Base-by-base conservation (phyloP, 2,888 invertebrate genomes). In the Escarpia spicata region DNA sequence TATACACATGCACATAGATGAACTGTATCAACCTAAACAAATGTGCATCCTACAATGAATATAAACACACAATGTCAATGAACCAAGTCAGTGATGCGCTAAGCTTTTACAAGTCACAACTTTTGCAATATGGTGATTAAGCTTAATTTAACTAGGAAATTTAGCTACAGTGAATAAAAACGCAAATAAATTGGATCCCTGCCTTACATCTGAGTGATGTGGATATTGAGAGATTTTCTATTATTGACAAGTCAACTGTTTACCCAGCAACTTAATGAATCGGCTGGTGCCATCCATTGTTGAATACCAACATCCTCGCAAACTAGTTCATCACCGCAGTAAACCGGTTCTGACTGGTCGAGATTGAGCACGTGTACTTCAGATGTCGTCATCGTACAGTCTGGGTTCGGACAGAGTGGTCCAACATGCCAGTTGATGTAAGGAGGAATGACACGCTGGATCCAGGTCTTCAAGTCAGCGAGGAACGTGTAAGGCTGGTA, bases 361-460 rank as follows among this genome's bases (percentile, higher is more conserved):
- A 75, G 75, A 75, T 75, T 75, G 75, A 75, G 75, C 75, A 75
- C 75, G 26, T 75, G 75, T n/a, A 75, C 75, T 75, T 26, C 75
- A 2, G 75, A 75, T 75, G 60, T 10, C 4, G 60, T 60, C 60
- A 2, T 19, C 4, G 75, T 75, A n/a, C 75, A 75, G 75, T 75
- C 75, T 75, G 75, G n/a, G 75, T 75, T 75, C 6, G 75, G 26
- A n/a, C 75, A 75, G n/a, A 75, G 75, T 26, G 75, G 75, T 75
- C 75, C 75, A 75, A 75, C 75, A 19, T 75, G 75, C 19, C n/a
- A n/a, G 75, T 26, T 75, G 75, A 75, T 75, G n/a, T 75, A 19
- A n/a, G 75, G 26, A 26, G 75, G 75, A 75, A 75, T 6, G 75
- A 75, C 75, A 75, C n/a, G 15, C 26, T n/a, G 75, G n/a, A 75